phyloP scores from a whole-genome alignment of 37 sponge, comb jelly and placozoan genomes.

The Spongia lamella region DNA sequence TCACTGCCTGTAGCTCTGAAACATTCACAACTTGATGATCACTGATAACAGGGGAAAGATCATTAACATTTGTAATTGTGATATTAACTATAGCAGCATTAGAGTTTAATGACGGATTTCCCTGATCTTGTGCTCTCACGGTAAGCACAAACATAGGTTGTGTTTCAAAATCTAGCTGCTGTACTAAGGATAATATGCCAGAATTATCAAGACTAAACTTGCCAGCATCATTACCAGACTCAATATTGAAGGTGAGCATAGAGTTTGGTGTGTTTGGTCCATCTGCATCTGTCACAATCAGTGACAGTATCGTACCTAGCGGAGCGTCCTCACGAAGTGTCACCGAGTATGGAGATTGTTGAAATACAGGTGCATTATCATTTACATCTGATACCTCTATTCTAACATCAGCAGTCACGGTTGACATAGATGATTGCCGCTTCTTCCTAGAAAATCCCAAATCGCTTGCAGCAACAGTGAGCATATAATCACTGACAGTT shows the following conservation, averaged over 20 bases:
- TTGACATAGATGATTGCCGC: background rate
- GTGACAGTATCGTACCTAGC: background rate
- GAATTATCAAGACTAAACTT: background rate
- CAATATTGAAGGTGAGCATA: background rate
- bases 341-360: too few relatives aligned
- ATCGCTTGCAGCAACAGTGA: background rate
- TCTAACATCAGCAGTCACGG: conserved; percentile 6
- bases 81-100: background rate
- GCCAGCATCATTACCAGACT: too few relatives aligned
- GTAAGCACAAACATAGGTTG: background rate
- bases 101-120: background rate
- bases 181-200: conserved; percentile 22
- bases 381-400: conserved; percentile 16
- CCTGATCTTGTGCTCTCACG: background rate
- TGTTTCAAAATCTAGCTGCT: background rate
- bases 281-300: conserved; percentile 7
- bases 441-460: too few relatives aligned
- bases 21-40: background rate
- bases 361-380: background rate
- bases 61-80: conserved; percentile 52
- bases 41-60: conserved; percentile 45
- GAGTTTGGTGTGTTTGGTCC: conserved; percentile 9
- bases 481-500: too few relatives aligned
- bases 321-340: conserved; percentile 7
- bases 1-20: too few relatives aligned